A percentile compares a stretch with the other conserved stretches of the same genome.
Conservation (phyloP, 2,888 invertebrate genomes). For the Sepioteuthis lessoniana region DNA sequence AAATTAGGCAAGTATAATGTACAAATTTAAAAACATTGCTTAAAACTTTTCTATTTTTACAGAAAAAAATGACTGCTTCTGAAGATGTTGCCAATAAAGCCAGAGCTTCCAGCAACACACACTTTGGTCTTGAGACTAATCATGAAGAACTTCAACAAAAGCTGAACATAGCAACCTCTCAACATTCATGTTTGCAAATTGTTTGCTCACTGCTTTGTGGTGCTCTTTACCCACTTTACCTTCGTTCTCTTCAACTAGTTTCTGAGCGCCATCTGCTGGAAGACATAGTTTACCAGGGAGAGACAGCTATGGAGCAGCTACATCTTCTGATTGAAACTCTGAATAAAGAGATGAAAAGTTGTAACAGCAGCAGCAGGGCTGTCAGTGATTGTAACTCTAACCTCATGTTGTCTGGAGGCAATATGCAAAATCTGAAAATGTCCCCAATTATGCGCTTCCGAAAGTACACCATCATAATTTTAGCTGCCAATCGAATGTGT, state of each 20-base stretch:
- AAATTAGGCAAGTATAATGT: neutral
- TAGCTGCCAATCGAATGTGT: conserved; percentile 70
- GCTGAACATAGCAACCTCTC: conserved; percentile 53
- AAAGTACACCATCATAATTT: conserved; percentile 66
- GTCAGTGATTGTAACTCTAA: conserved; percentile 52
- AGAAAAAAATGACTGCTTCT: conserved; percentile 72
- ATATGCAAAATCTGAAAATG: conserved; percentile 51
- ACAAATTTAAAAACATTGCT: no score
- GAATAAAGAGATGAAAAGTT: conserved; percentile 56
- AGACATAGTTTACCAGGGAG: conserved; percentile 66
- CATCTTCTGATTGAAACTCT: conserved; percentile 63
- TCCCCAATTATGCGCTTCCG: conserved; percentile 68
- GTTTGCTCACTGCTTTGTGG: conserved; percentile 71
- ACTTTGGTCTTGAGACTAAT: conserved; percentile 71
- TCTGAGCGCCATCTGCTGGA: conserved; percentile 67
- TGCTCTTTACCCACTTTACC: conserved; percentile 69
- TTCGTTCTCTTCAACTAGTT: conserved; percentile 61
- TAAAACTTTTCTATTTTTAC: conserved; percentile 48
- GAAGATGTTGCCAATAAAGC: conserved; percentile 74
- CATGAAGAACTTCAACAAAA: conserved; percentile 64
- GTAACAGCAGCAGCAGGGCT: conserved; percentile 48
- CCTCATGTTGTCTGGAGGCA: neutral
- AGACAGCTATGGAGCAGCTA: conserved; percentile 65
- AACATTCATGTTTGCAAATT: conserved; percentile 65
- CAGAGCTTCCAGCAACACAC: conserved; percentile 65